Percentiles rank a stretch among this genome's conserved stretches.
These are phyloP conservation scores for Lasioglossum calceatum DNA, from an alignment of 2,888 invertebrate genomes.

Conservation along the genomic window DNA sequence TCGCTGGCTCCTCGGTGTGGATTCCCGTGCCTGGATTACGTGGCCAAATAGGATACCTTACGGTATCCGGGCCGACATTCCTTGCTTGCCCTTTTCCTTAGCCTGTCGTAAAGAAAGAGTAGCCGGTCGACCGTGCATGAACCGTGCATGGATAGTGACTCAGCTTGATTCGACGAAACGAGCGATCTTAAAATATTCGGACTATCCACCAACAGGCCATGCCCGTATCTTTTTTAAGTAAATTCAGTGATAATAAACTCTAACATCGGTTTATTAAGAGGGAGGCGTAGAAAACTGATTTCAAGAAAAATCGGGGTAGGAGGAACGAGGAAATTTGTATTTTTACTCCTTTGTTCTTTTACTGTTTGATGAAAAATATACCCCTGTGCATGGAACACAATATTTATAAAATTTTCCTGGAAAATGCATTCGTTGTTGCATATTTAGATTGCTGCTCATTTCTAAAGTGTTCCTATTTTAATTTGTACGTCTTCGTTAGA, in stretches of 20 bases:
- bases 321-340: neutral
- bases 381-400: neutral
- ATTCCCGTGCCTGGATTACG: slow-evolving; percentile 77
- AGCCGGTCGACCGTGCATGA: slow-evolving; percentile 49
- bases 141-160: slow-evolving; percentile 47
- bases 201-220: neutral
- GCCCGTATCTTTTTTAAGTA: neutral
- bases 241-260: neutral
- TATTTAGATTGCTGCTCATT: neutral
- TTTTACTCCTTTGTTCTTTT: neutral
- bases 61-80: slow-evolving; percentile 62
- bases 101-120: slow-evolving; percentile 65
- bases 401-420: neutral
- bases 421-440: neutral
- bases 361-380: neutral
- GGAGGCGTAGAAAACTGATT: neutral
- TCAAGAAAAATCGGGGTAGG: neutral
- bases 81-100: slow-evolving; percentile 52
- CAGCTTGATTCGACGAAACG: slow-evolving; percentile 36
- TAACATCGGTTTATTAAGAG: neutral
- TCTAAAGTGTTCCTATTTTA: neutral
- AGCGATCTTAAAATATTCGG: slow-evolving; percentile 1
- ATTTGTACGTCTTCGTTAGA: neutral
- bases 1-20: slow-evolving; percentile 69
- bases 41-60: slow-evolving; percentile 80